Evolutionary conservation across 2,888 invertebrate species (phyloP), one percentile per base, ranked within the genome.

Genomic region (Patella pellucida): DNA sequence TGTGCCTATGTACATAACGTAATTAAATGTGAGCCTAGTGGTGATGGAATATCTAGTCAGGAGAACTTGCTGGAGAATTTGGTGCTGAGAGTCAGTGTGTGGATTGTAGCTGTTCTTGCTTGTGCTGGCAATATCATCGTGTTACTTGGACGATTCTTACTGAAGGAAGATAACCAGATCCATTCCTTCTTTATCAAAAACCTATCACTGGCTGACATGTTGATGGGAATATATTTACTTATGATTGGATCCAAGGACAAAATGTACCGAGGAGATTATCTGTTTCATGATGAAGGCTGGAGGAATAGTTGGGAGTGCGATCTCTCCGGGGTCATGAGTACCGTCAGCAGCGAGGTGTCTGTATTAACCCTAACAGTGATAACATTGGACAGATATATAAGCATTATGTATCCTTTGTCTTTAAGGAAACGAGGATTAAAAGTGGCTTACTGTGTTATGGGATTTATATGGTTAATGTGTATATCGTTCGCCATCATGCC

Each of bases 161-260:
- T 79, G 19, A 79, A 78, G 56, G 82, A 80, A 50, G 74, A 76
- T 69, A 78, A 78, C 72, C 73, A 76, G 27, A 76, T 76, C 9
- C 79, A 79, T 19, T 79, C 93, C 0, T 90, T 94, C 16, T 93
- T 93, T 88, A 91, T 94, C 76, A 92, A 93, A 81, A 94, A 94
- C 85, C 90, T 94, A 81, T 93, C 93, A 1, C 89, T 93, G 72
- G 93, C 94, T 27, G 94, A 94, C 85, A 90, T 94, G 14, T 88
- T 94, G 68, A 94, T 94, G 94, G 93, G 93, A 23, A 87, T 93
- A 62, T 94, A 94, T 86, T 89, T 94, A 74, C 92, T 94, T 75
- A 90, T 92, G 56, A 93, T 94, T 79, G 94, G 93, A 9, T 90
- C 91, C 52, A 92, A 92, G 41, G 94, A 94, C 86, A 87, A 90